phyloP scores from a whole-genome alignment of 1,140 invertebrate genomes.

The Calliphora vicina region DNA sequence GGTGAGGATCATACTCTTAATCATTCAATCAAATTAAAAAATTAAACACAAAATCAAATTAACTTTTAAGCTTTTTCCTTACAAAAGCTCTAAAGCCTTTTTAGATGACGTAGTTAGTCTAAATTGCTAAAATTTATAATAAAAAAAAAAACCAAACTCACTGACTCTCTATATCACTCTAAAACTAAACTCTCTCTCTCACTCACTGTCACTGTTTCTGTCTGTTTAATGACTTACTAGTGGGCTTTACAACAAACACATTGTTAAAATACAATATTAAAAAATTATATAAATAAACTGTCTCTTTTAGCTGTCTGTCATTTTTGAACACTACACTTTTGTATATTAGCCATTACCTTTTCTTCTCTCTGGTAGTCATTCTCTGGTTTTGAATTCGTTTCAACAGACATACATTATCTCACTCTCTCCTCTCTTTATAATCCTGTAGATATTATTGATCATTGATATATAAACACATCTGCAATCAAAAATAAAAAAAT shows the following conservation, averaged over 20 bases:
- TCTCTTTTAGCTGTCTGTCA: not conserved
- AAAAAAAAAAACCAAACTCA: conserved; percentile 1
- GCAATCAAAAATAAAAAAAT: too few relatives aligned
- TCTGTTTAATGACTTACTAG: not conserved
- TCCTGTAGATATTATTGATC: not conserved
- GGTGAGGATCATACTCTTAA: conserved; percentile 23
- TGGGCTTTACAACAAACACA: not conserved
- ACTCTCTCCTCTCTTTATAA: not conserved
- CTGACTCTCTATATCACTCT: conserved; percentile 30
- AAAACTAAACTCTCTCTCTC: conserved; percentile 16
- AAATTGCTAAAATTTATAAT: conserved; percentile 10
- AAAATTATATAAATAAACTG: not conserved
- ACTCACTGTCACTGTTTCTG: conserved; percentile 18
- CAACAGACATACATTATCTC: too few relatives aligned
- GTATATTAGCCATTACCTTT: not conserved
- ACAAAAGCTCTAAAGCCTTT: conserved; percentile 20
- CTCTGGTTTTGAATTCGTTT: not conserved
- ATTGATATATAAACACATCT: not conserved
- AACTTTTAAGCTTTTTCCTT: conserved; percentile 30
- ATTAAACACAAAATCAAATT: conserved; percentile 25
- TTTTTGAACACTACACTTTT: not conserved
- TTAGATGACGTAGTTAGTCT: conserved; percentile 27
- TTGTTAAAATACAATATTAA: not conserved
- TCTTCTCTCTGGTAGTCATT: not conserved
- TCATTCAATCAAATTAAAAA: conserved; percentile 12